These are phyloP conservation scores for Notamacropus eugenii DNA, from an alignment of 2,797 vertebrate genomes.

Conservation along the genomic window DNA sequence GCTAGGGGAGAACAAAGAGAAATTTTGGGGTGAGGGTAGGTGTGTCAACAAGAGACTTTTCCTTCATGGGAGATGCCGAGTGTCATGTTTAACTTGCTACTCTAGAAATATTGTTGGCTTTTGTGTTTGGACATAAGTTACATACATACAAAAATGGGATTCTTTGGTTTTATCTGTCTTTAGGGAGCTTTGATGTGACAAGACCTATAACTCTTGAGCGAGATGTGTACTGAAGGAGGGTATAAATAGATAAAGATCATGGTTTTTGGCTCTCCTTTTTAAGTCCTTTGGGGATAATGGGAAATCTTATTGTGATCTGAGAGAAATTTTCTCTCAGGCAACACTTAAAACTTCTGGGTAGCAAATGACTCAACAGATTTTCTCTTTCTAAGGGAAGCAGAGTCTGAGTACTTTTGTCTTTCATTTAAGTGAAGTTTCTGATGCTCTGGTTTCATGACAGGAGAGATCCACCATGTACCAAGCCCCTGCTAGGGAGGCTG, in stretches of 20 bases:
- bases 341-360: neutral
- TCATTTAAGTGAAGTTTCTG: neutral
- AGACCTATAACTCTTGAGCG: neutral
- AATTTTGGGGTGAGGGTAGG: neutral
- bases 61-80: neutral
- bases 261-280: neutral
- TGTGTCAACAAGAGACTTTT: neutral
- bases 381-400: neutral
- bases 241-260: neutral
- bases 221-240: neutral
- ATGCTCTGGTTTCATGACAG: neutral
- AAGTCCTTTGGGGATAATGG: neutral
- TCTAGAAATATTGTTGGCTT: neutral
- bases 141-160: neutral
- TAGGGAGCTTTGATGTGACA: neutral
- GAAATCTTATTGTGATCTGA: neutral
- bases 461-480: rapidly evolving
- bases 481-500: conserved; percentile 23
- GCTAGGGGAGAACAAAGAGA: neutral
- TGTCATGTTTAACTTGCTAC: neutral
- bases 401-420: neutral
- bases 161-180: neutral
- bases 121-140: neutral
- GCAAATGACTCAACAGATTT: neutral
- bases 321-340: neutral